phyloP scores from a whole-genome alignment of 2,113 vertebrate species.

The Larimichthys polyactis region DNA sequence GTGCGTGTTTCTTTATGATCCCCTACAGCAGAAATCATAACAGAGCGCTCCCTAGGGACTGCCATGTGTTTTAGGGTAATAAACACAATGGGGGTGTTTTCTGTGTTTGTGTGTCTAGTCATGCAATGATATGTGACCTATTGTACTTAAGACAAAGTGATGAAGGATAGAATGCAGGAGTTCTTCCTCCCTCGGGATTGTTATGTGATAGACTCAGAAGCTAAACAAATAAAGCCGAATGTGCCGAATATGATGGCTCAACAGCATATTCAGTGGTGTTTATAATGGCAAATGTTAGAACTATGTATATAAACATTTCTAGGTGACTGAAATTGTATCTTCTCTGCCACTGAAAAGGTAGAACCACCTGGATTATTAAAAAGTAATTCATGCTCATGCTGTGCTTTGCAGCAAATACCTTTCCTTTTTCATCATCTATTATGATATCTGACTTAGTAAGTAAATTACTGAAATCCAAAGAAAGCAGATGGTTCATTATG shows the following conservation, averaged over 20 bases:
- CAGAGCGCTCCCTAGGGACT: conserved; percentile 48
- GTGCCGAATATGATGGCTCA: conserved; percentile 12
- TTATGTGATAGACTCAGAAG: conserved; percentile 7
- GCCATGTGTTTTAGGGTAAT: conserved; percentile 67
- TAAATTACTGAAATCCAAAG: not conserved
- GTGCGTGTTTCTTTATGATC: conserved; percentile 53
- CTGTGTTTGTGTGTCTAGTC: conserved; percentile 64
- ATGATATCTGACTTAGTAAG: not conserved
- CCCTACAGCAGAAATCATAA: conserved; percentile 68
- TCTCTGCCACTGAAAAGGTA: not conserved
- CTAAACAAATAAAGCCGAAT: conserved; percentile 10
- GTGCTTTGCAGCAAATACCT: not conserved
- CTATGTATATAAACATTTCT: not conserved
- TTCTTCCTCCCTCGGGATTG: conserved; percentile 38
- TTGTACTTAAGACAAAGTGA: conserved; percentile 63
- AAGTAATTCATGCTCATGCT: not conserved
- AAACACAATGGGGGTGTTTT: conserved; percentile 63
- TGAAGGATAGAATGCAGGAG: conserved; percentile 48
- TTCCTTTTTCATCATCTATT: not conserved
- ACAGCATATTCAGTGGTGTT: conserved; percentile 1
- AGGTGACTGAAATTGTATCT: not conserved
- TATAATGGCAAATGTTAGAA: not conserved
- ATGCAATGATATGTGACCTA: conserved; percentile 66
- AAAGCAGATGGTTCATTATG: conserved; percentile 1
- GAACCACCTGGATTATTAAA: not conserved